A percentile compares a stretch with the other conserved stretches of the same genome.
Evolutionary conservation across 1,140 invertebrate species (phyloP).

Genomic region (Drosophila asahinai): DNA sequence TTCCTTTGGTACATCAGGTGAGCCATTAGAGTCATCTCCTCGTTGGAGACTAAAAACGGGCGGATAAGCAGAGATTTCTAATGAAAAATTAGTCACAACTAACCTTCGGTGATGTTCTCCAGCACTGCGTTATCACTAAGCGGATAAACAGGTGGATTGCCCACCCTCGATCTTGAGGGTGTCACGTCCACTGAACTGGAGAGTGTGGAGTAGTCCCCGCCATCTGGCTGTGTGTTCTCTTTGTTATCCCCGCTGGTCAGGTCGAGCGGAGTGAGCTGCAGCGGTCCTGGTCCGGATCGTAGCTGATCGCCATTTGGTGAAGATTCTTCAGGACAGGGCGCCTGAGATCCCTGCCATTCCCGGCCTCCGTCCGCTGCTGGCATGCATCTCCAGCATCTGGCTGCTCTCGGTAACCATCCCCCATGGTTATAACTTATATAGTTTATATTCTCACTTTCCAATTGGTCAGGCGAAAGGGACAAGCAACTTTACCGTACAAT

Average conservation of each 20-base stretch:
- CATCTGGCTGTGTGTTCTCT: slow-evolving; percentile 64
- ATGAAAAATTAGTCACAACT: neutral
- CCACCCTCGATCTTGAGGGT: slow-evolving; percentile 42
- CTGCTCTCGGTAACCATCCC: slow-evolving; percentile 50
- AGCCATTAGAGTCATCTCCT: slow-evolving; percentile 38
- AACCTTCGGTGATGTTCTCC: slow-evolving; percentile 70
- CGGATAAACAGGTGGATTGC: slow-evolving; percentile 54
- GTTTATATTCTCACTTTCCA: neutral
- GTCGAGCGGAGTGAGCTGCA: neutral
- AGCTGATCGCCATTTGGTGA: slow-evolving; percentile 12
- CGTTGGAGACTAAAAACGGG: slow-evolving; percentile 56
- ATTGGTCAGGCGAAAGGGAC: slow-evolving; percentile 1
- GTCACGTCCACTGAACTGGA: slow-evolving; percentile 53
- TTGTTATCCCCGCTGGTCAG: slow-evolving; percentile 48
- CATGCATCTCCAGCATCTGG: slow-evolving; percentile 58
- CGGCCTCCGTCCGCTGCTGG: slow-evolving; percentile 35
- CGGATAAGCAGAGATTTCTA: neutral
- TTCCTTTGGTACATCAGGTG: slow-evolving; percentile 10
- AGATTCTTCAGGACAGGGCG: slow-evolving; percentile 45
- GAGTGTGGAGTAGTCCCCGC: slow-evolving; percentile 56
- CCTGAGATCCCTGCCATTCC: slow-evolving; percentile 48
- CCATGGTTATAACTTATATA: slow-evolving; percentile 35
- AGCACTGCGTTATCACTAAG: slow-evolving; percentile 60
- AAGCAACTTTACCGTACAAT: too few relatives aligned
- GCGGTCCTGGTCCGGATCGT: slow-evolving; percentile 30